These are phyloP conservation scores for Pangasius macronema DNA, from an alignment of 2,797 vertebrate genomes.

Conservation along the genomic window DNA sequence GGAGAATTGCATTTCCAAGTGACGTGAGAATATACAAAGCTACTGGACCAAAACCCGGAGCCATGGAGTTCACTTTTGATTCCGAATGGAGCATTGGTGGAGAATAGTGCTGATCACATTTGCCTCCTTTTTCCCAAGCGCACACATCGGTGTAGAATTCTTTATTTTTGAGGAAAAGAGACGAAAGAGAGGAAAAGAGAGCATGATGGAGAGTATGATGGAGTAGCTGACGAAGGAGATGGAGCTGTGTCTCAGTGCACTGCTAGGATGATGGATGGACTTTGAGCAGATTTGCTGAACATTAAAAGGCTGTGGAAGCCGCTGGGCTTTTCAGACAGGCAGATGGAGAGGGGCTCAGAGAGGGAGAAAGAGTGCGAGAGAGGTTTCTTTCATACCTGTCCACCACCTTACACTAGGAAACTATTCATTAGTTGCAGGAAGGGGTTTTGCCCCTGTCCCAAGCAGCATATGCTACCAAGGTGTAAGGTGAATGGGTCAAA, in stretches of 20 bases:
- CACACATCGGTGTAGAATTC: constrained; percentile 47
- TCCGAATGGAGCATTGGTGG: constrained; percentile 59
- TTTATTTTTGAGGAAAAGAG: constrained; percentile 43
- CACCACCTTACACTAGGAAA: constrained; percentile 34
- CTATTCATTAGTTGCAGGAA: constrained; percentile 50
- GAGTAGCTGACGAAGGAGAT: constrained; percentile 54
- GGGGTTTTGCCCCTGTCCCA: constrained; percentile 36
- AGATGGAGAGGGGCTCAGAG: constrained; percentile 48
- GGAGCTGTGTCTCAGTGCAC: constrained; percentile 55
- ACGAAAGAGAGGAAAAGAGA: constrained; percentile 52
- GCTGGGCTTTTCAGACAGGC: constrained; percentile 59
- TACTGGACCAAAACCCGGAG: constrained; percentile 59
- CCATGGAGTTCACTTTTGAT: constrained; percentile 54
- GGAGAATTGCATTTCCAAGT: constrained; percentile 69
- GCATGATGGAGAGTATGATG: constrained; percentile 60
- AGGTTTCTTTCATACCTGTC: constrained; percentile 41
- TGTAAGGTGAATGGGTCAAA: constrained; percentile 45
- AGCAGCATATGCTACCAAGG: constrained; percentile 29
- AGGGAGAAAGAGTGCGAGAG: constrained; percentile 27
- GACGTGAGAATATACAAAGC: constrained; percentile 67
- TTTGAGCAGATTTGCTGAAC: constrained; percentile 70
- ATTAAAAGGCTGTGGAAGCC: constrained; percentile 65
- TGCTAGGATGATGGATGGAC: constrained; percentile 64
- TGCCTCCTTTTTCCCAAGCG: constrained; percentile 45
- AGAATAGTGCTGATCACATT: constrained; percentile 50